Evolutionary conservation across 2,113 vertebrate species (phyloP).

Genomic region (Oreochromis aureus): DNA sequence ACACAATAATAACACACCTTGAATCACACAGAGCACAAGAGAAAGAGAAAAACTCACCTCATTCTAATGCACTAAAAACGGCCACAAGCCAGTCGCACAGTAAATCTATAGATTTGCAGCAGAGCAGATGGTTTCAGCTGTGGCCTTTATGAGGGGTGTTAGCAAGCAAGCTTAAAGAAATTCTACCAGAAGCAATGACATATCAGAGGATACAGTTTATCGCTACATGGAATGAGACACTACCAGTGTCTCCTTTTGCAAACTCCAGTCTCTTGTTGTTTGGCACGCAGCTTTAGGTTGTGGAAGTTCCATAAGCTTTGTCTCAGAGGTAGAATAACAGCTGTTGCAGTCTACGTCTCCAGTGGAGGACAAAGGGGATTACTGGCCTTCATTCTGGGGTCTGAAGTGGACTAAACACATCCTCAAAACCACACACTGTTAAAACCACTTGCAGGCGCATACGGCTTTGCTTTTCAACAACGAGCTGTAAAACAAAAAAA

Average conservation of each 20-base stretch:
- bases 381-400: background rate
- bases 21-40: conserved; percentile 45
- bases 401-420: conserved; percentile 18
- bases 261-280: background rate
- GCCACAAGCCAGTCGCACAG: conserved; percentile 32
- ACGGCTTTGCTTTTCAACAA: background rate
- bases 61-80: conserved; percentile 15
- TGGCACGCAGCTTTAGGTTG: conserved; percentile 17
- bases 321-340: conserved; percentile 25
- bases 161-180: conserved; percentile 30
- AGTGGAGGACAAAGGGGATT: conserved; percentile 20
- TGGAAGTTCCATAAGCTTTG: background rate
- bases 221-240: conserved; percentile 13
- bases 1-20: conserved; percentile 73
- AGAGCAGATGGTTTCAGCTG: conserved; percentile 35
- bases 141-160: conserved; percentile 51
- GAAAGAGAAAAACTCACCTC: conserved; percentile 35
- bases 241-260: conserved; percentile 13
- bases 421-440: background rate
- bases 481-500: background rate
- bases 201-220: conserved; percentile 39
- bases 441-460: background rate
- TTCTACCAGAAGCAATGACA: conserved; percentile 34
- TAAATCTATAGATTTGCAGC: conserved; percentile 57
- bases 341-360: conserved; percentile 23